Evolutionary conservation across 1,140 invertebrate species (phyloP).

Genomic region (Andricus grossulariae): DNA sequence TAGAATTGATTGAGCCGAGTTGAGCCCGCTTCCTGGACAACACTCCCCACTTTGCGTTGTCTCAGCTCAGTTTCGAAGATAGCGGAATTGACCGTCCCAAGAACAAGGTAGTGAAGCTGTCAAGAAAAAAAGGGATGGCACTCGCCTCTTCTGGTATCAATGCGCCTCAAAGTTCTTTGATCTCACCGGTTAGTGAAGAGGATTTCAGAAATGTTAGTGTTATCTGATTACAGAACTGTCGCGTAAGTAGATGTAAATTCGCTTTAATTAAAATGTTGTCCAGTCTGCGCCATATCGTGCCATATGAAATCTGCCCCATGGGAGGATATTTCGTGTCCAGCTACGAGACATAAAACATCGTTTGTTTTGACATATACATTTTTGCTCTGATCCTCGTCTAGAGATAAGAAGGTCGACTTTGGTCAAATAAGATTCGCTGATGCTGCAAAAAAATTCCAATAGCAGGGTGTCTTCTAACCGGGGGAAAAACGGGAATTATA

Average conservation of each 20-base stretch:
- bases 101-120: conserved; percentile 67
- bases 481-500: too few relatives aligned
- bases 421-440: background rate
- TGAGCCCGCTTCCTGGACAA: conserved; percentile 63
- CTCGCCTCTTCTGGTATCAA: conserved; percentile 57
- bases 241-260: conserved; percentile 59
- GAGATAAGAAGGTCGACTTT: background rate
- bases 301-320: conserved; percentile 12
- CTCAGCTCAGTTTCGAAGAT: conserved; percentile 62
- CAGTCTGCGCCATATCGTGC: background rate
- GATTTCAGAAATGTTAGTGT: conserved; percentile 61
- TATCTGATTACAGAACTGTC: conserved; percentile 62
- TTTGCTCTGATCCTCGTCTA: conserved; percentile 7
- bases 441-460: background rate
- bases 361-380: conserved; percentile 20
- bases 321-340: conserved; percentile 8
- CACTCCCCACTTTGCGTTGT: conserved; percentile 64
- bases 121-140: conserved; percentile 58
- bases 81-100: conserved; percentile 58
- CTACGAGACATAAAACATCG: conserved; percentile 11
- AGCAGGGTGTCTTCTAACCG: too few relatives aligned
- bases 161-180: conserved; percentile 57
- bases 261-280: conserved; percentile 57
- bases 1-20: conserved; percentile 57
- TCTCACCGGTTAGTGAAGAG: conserved; percentile 59